Percentiles rank a stretch among this genome's conserved stretches.
phyloP scores from a whole-genome alignment of 2,888 invertebrate genomes.

The Archips crataeganus region DNA sequence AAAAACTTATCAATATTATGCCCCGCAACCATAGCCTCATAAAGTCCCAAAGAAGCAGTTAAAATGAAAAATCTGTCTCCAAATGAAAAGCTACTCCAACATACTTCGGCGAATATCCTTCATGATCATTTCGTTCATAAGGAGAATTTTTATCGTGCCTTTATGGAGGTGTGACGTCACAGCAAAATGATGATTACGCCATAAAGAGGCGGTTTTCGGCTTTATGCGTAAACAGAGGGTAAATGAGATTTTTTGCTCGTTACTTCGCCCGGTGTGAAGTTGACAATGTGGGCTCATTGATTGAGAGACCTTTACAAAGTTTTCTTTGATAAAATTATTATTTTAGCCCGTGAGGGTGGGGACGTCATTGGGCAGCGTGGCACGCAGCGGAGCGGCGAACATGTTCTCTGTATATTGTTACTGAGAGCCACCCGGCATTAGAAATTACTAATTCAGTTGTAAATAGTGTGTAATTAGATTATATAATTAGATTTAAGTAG shows the following conservation, averaged over 20 bases:
- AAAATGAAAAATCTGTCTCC: constrained; percentile 28
- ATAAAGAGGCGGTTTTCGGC: constrained; percentile 41
- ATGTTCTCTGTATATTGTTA: too few relatives aligned
- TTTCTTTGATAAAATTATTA: too few relatives aligned
- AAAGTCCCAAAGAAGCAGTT: constrained; percentile 8
- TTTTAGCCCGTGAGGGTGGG: too few relatives aligned
- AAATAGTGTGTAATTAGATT: too few relatives aligned
- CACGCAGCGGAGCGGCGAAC: too few relatives aligned
- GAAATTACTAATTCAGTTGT: too few relatives aligned
- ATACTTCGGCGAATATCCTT: constrained; percentile 10
- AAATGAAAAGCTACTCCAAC: constrained; percentile 15
- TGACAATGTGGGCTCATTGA: constrained; percentile 1
- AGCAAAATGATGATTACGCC: constrained; percentile 42
- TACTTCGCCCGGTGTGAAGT: constrained; percentile 17
- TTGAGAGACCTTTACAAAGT: background rate
- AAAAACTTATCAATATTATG: background rate
- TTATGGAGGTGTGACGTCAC: constrained; percentile 35
- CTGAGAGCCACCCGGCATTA: too few relatives aligned
- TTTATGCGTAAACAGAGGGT: constrained; percentile 41
- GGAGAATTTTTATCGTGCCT: constrained; percentile 38
- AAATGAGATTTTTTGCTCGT: constrained; percentile 41
- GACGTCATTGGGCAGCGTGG: too few relatives aligned
- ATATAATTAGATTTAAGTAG: too few relatives aligned
- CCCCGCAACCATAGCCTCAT: background rate
- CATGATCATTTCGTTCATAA: constrained; percentile 37